Base-by-base conservation (phyloP, 2,797 vertebrate species). In the Phrynocephalus guinanensis region DNA sequence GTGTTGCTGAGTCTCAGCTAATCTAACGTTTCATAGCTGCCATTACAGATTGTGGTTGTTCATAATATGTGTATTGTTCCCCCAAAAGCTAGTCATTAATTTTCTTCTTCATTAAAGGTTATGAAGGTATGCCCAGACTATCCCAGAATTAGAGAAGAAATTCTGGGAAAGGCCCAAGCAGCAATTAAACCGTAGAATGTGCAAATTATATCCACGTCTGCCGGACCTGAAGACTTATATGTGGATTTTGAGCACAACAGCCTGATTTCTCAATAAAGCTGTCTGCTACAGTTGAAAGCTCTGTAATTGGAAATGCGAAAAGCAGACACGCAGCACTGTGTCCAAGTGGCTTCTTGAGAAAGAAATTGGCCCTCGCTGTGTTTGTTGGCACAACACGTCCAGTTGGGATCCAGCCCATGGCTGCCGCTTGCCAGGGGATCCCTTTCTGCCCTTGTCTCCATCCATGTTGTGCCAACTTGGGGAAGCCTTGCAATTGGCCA, bases 71-170 rank as follows among this genome's bases (percentile, higher is more conserved):
- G 60, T 18, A 3, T 56, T 56, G 8, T 8, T 48, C n/a, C 56
- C 22, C 13, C 67, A 30, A 3, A 18, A 66, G 10, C 70, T 60
- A 66, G 38, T 44, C 1, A 22, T 26, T 6, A 38, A 52, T 87
- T 24, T 52, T 92, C n/a, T 89, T 86, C 86, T 30, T 90, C 86
- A 44, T 90, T 84, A 20, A 79, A 97, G 97, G 96, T 97, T 80
- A 95, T 98, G 85, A 92, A 30, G 50, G 88, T 95, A 67, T 85
- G 95, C 88, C 97, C 96, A 77, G 94, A 93, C 93, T 97, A 97
- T 87, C 96, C 97, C 60, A 95, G 95, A 91, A 97, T 97, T 89
- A 93, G 88, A 92, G 94, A 95, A 77, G 96, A 97, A 80, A 94
- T 97, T 91, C 85, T 97, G 92, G 93, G 94, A 88, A 97, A 96